These are phyloP conservation scores for Trachythela sp. DNA, from an alignment of 64 coral and sea anemone genomes.

Conservation along the genomic window DNA sequence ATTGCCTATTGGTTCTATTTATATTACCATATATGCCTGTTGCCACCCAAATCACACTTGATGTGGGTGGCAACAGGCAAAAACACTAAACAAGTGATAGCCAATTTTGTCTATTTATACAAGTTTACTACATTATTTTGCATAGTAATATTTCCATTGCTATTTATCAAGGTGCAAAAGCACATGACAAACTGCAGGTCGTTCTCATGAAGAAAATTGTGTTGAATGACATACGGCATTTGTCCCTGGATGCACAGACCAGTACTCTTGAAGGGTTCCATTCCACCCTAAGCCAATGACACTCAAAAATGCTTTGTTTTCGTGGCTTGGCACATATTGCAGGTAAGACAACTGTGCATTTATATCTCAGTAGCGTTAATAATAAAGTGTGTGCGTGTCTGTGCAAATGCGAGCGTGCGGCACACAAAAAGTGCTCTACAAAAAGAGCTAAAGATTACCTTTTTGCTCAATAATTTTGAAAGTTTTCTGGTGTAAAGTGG, in stretches of 20 bases:
- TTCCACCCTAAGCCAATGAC: constrained; percentile 5
- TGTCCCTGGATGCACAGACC: constrained; percentile 12
- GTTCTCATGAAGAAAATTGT: neutral
- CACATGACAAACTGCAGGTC: neutral
- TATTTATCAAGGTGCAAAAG: constrained; percentile 20
- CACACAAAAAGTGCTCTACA: too few species aligned
- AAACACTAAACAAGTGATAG: constrained; percentile 18
- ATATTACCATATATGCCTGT: constrained; percentile 13
- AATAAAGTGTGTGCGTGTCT: too few species aligned
- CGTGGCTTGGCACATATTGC: constrained; percentile 1
- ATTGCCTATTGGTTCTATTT: too few species aligned
- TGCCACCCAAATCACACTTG: constrained; percentile 3
- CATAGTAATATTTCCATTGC: constrained; percentile 2
- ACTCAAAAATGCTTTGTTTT: constrained; percentile 16
- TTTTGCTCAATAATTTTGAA: too few species aligned
- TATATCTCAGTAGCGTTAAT: too few species aligned
- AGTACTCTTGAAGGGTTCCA: constrained; percentile 20
- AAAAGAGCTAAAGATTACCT: too few species aligned
- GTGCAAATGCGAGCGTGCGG: too few species aligned
- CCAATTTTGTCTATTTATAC: neutral
- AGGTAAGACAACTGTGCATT: constrained; percentile 16
- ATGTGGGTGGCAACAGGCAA: neutral
- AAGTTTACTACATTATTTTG: too few species aligned
- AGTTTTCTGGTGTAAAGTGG: too few species aligned
- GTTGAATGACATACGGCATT: neutral